phyloP scores from a whole-genome alignment of 2,888 invertebrate genomes.

The Charanyca ferruginea region DNA sequence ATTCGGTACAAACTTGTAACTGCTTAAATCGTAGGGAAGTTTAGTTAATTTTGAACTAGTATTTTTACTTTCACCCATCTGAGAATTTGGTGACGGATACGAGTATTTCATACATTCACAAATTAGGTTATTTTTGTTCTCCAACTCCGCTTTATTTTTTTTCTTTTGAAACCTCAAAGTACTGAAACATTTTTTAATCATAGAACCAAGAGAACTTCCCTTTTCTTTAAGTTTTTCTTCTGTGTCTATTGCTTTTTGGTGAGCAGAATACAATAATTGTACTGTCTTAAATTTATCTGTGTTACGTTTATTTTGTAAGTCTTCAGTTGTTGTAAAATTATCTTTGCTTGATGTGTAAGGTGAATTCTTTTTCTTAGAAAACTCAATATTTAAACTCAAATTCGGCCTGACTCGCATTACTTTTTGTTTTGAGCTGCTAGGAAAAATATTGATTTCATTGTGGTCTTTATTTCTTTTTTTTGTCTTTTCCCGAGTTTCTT shows the following conservation, averaged over 20 bases:
- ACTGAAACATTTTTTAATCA: constrained; percentile 50
- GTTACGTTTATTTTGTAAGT: background rate
- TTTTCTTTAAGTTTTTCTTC: constrained; percentile 30
- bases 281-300: constrained; percentile 20
- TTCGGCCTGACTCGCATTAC: constrained; percentile 26
- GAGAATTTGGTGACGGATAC: constrained; percentile 9
- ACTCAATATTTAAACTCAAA: constrained; percentile 24
- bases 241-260: background rate
- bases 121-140: constrained; percentile 5
- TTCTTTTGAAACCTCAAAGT: constrained; percentile 46
- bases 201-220: constrained; percentile 30
- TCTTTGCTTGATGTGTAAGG: background rate
- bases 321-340: background rate
- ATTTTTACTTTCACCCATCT: constrained; percentile 8
- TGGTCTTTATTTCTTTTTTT: background rate
- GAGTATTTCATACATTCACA: constrained; percentile 4
- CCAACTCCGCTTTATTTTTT: constrained; percentile 10
- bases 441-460: background rate
- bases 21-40: background rate
- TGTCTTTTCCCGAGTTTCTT: background rate
- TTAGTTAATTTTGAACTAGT: no score
- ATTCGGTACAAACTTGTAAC: constrained; percentile 5
- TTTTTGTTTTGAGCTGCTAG: constrained; percentile 25
- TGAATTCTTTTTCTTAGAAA: constrained; percentile 22
- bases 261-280: background rate